A percentile compares a stretch with the other conserved stretches of the same genome.
Evolutionary conservation across 2,888 invertebrate species (phyloP).

Genomic region (Ophion ventricosus): DNA sequence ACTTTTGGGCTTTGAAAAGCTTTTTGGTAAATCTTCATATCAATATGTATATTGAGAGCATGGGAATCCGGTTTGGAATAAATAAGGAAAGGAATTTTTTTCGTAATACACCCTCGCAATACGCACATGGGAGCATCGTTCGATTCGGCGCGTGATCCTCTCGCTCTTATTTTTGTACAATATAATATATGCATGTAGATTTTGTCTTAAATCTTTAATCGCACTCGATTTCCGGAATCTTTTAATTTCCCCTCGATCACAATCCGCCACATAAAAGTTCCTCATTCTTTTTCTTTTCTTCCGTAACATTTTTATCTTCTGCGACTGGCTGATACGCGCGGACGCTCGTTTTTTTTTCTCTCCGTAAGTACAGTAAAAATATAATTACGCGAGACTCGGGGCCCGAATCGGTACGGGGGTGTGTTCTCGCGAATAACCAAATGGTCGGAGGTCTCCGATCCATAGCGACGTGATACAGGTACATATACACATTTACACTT

Average conservation of each 20-base stretch:
- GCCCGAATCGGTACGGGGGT: conserved; percentile 19
- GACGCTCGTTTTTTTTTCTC: neutral
- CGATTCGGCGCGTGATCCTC: neutral
- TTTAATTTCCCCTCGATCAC: neutral
- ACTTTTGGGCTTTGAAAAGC: neutral
- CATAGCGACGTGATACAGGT: conserved; percentile 52
- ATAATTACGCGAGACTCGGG: conserved; percentile 46
- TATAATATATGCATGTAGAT: neutral
- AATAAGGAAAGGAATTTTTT: neutral
- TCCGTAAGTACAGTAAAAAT: conserved; percentile 42
- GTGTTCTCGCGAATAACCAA: conserved; percentile 18
- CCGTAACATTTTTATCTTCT: neutral
- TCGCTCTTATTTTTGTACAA: neutral
- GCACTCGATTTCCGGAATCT: neutral
- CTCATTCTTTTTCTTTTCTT: neutral
- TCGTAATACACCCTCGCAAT: neutral
- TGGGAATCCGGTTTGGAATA: too few species aligned
- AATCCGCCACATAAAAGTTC: neutral
- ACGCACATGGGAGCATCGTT: neutral
- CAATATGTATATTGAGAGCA: neutral
- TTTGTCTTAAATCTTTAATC: neutral
- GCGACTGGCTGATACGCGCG: too few species aligned
- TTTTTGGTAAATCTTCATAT: neutral
- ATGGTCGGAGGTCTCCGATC: conserved; percentile 45
- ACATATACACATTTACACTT: conserved; percentile 54